phyloP scores from a whole-genome alignment of 2,113 vertebrate genomes.

The Catharus fuscescens region DNA sequence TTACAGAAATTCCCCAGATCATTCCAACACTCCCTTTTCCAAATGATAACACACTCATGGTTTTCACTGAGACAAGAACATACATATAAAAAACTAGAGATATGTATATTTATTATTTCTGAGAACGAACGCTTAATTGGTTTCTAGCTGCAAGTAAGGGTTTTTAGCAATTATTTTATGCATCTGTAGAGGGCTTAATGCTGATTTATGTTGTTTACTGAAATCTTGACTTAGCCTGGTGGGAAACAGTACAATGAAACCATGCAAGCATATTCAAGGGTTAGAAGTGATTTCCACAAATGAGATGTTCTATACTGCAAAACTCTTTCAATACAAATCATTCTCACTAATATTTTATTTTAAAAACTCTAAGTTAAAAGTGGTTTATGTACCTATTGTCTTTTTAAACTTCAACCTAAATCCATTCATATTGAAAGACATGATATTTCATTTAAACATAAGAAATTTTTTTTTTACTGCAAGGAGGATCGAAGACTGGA shows the following conservation, averaged over 20 bases:
- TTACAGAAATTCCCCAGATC: neutral
- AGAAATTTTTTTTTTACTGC: neutral
- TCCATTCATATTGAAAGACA: neutral
- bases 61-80: neutral
- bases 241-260: neutral
- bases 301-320: neutral
- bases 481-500: neutral
- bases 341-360: neutral
- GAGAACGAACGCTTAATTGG: neutral
- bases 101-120: neutral
- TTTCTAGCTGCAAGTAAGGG: neutral
- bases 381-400: neutral
- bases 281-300: neutral
- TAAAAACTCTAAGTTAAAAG: neutral
- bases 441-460: neutral
- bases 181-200: constrained; percentile 23
- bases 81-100: neutral
- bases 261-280: neutral
- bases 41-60: neutral
- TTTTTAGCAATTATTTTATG: constrained; percentile 12
- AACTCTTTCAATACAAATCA: neutral
- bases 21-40: neutral
- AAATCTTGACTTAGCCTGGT: constrained; percentile 3
- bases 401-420: neutral
- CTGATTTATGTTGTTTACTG: constrained; percentile 54